Evolutionary conservation across 2,113 vertebrate species (phyloP).

Genomic region (Athene noctua): DNA sequence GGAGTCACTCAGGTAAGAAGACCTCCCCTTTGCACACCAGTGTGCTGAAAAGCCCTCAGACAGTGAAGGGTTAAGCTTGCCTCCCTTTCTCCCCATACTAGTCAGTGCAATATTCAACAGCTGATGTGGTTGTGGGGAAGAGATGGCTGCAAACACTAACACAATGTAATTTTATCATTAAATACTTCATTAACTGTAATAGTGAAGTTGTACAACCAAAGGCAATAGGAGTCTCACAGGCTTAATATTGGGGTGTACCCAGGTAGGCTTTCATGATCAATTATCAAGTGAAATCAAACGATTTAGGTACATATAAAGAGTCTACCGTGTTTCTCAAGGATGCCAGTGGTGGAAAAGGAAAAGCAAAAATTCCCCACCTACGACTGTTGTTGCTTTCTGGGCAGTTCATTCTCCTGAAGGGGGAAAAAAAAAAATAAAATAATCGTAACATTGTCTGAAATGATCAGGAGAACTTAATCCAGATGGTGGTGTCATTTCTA

Average conservation of each 20-base stretch:
- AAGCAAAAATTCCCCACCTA: conserved; percentile 37
- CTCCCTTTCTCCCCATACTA: not conserved
- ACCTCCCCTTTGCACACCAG: not conserved
- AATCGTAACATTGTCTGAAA: conserved; percentile 77
- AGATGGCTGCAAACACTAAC: not conserved
- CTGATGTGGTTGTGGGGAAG: not conserved
- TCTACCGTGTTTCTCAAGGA: not conserved
- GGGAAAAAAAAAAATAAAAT: conserved; percentile 67
- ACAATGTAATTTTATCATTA: not conserved
- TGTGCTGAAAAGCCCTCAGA: not conserved
- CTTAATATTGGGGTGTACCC: not conserved
- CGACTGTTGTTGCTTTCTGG: conserved; percentile 42
- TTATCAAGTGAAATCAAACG: not conserved
- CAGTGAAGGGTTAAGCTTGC: conserved; percentile 13
- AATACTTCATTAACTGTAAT: conserved; percentile 34
- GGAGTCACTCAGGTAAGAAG: conserved; percentile 85
- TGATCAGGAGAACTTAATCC: conserved; percentile 78
- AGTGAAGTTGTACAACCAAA: not conserved
- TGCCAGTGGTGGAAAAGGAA: not conserved
- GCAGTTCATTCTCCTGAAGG: conserved; percentile 23
- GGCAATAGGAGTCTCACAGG: not conserved
- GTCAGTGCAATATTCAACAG: not conserved
- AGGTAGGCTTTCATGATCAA: not conserved
- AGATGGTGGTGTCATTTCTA: conserved; percentile 82
- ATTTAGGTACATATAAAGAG: not conserved